Evolutionary conservation across 1,140 invertebrate species (phyloP).

Genomic region (Bombus pascuorum): DNA sequence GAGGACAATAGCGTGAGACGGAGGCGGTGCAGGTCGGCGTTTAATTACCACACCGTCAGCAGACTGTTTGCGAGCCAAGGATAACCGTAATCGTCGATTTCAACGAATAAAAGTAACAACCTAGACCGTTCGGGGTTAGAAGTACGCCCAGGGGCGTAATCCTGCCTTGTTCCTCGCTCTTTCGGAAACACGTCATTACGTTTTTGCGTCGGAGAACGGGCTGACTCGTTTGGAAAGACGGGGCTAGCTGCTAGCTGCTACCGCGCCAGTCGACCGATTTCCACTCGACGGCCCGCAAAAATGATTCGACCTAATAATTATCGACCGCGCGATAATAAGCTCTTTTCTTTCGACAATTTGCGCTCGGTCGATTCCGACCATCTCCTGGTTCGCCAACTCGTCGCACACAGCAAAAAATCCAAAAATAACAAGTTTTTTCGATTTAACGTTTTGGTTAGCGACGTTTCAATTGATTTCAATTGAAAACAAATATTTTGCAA

Average conservation of each 20-base stretch:
- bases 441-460: too few relatives aligned
- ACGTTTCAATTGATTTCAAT: too few relatives aligned
- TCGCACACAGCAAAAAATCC: too few relatives aligned
- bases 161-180: slow-evolving; percentile 20
- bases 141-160: slow-evolving; percentile 47
- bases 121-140: neutral
- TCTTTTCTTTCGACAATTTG: too few relatives aligned
- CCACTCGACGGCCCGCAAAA: neutral
- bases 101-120: slow-evolving; percentile 1
- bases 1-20: neutral
- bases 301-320: too few relatives aligned
- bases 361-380: too few relatives aligned
- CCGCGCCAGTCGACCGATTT: slow-evolving; percentile 9
- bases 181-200: slow-evolving; percentile 41
- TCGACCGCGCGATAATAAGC: too few relatives aligned
- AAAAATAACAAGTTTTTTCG: too few relatives aligned
- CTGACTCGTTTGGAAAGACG: neutral
- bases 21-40: slow-evolving; percentile 1
- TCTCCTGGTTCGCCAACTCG: too few relatives aligned
- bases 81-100: slow-evolving; percentile 60
- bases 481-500: too few relatives aligned
- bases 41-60: slow-evolving; percentile 63
- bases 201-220: neutral
- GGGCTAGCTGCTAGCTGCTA: too few relatives aligned
- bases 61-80: slow-evolving; percentile 10